phyloP scores from a whole-genome alignment of 2,888 invertebrate species.

The Perithous albicinctus region DNA sequence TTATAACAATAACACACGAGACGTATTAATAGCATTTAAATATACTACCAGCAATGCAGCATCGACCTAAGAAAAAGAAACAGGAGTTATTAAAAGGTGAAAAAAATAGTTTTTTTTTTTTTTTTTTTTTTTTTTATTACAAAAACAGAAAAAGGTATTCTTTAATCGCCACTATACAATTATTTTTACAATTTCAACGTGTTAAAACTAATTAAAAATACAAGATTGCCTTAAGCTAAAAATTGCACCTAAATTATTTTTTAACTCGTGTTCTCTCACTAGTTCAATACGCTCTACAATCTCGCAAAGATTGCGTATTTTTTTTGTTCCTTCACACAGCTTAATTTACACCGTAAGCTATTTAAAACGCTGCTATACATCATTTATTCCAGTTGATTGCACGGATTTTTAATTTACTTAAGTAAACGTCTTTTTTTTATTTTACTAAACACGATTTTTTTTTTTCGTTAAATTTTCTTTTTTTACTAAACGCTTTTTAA shows the following conservation, averaged over 20 bases:
- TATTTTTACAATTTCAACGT: not conserved
- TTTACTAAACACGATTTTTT: no score
- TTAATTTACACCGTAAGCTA: conserved; percentile 1
- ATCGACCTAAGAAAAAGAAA: not conserved
- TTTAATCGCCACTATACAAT: not conserved
- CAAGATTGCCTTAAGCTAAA: conserved; percentile 3
- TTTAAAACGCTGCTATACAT: not conserved
- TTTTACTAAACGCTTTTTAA: no score
- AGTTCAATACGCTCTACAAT: conserved; percentile 13
- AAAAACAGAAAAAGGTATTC: not conserved
- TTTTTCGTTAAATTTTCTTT: no score
- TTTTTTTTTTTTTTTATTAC: not conserved
- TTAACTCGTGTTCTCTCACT: conserved; percentile 24
- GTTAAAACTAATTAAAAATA: conserved; percentile 11
- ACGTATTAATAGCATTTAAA: not conserved
- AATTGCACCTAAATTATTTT: conserved; percentile 19
- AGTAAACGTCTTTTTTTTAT: not conserved
- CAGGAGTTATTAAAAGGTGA: not conserved
- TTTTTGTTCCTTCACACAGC: not conserved
- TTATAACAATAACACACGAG: not conserved
- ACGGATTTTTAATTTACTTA: not conserved
- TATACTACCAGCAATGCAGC: not conserved
- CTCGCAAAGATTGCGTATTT: not conserved
- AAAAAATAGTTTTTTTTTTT: no score
- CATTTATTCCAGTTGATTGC: not conserved